Base-by-base conservation (phyloP, 2,888 invertebrate genomes). In the Clanis bilineata region DNA sequence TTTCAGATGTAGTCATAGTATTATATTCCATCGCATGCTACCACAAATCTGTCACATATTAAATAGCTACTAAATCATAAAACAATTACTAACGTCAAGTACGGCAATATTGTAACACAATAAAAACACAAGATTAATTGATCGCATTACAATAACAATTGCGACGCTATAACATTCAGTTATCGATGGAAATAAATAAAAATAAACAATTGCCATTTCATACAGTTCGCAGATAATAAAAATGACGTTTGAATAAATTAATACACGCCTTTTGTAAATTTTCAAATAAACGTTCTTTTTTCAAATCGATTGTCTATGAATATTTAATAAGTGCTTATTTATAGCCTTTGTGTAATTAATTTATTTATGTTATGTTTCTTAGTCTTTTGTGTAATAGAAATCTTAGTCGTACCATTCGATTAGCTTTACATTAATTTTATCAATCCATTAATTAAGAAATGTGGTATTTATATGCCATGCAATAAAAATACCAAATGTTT, bases 171-270 rank as follows among this genome's bases (percentile, higher is more conserved):
- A 36, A 7, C 32, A 36, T 44, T 22, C 45, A 47, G 25, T 39
- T 39, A 58, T 58, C 47, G 51, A 41, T 51, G 22, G 22, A 23
- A 25, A 39, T n/a, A 39, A 15, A 39, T 39, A 54, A 62, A 82
- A 79, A 82, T 78, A 85, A 85, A 83, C 81, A 84, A 86, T 82
- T 77, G 79, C 71, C 72, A 69, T 77, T 76, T 77, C 73, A 76
- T 75, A 76, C 76, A 83, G 79, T 91, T 91, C 79, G 67, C 90
- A 90, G 90, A 82, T 88, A 85, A 90, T 92, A 91, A 91, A 91
- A 85, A 60, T 77, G 83, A 85, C 85, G 28, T 83, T 85, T 88
- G 92, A 89, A 91, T 90, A 88, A 86, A 90, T 91, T 91, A 90
- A 82, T 59, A 56, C 38, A 56, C 45, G 38, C 45, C 41, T 51